phyloP scores from a whole-genome alignment of 2,888 invertebrate genomes.

The Andrena fulva region DNA sequence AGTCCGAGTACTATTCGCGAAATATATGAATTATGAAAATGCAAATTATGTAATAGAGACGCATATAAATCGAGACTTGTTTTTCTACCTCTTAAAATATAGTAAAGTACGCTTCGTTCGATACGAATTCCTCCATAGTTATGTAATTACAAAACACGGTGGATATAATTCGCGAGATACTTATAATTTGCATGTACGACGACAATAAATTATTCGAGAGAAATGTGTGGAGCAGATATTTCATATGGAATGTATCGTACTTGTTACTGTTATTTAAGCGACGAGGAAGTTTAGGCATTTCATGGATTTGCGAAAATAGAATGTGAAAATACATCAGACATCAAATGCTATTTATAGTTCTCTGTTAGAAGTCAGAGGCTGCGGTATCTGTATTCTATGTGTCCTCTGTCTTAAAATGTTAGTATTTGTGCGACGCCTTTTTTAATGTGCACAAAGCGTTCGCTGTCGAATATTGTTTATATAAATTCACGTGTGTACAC shows the following conservation, averaged over 20 bases:
- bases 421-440: conserved; percentile 72
- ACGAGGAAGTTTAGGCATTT: conserved; percentile 72
- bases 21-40: background rate
- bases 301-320: conserved; percentile 80
- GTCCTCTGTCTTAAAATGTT: conserved; percentile 77
- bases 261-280: conserved; percentile 65
- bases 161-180: conserved; percentile 21
- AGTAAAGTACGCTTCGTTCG: too few relatives aligned
- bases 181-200: background rate
- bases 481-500: conserved; percentile 21
- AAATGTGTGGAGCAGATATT: conserved; percentile 14
- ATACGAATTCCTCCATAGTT: conserved; percentile 37
- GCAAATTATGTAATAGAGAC: background rate
- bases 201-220: conserved; percentile 2
- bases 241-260: conserved; percentile 43
- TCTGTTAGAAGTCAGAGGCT: conserved; percentile 81
- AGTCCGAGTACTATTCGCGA: background rate
- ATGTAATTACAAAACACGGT: conserved; percentile 41
- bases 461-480: conserved; percentile 56
- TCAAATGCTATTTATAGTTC: conserved; percentile 82
- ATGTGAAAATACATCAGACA: conserved; percentile 81
- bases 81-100: too few relatives aligned
- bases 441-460: conserved; percentile 36
- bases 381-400: conserved; percentile 73
- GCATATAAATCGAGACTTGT: background rate